Conservation (phyloP, 2,113 vertebrate species). For the Aegypius monachus region DNA sequence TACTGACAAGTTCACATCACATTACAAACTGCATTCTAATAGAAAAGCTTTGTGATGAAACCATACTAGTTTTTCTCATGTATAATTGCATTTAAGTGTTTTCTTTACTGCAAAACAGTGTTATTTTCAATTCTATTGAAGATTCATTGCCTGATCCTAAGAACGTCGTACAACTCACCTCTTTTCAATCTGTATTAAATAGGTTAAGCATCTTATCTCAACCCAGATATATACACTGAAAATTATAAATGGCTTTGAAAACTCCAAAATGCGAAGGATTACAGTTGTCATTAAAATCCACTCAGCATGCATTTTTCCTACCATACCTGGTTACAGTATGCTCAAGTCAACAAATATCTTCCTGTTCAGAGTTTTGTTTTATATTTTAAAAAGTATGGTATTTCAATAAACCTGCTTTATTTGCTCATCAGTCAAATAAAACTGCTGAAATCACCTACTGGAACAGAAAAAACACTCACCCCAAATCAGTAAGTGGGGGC, state of each 20-base stretch:
- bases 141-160: not conserved
- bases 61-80: not conserved
- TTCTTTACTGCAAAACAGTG: not conserved
- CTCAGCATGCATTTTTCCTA: not conserved
- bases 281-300: not conserved
- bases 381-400: not conserved
- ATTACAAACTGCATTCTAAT: not conserved
- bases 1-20: not conserved
- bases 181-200: not conserved
- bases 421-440: not conserved
- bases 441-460: not conserved
- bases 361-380: not conserved
- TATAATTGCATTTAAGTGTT: not conserved
- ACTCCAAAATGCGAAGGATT: not conserved
- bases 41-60: not conserved
- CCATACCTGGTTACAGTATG: not conserved
- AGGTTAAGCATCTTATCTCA: not conserved
- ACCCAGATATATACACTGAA: not conserved
- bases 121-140: not conserved
- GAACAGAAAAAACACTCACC: slow-evolving; percentile 78
- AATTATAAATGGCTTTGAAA: not conserved
- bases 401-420: not conserved
- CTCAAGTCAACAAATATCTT: not conserved
- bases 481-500: slow-evolving; percentile 94
- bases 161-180: not conserved